These are phyloP conservation scores for Drosophila maculinotata DNA, from an alignment of 2,888 invertebrate species.

Conservation along the genomic window DNA sequence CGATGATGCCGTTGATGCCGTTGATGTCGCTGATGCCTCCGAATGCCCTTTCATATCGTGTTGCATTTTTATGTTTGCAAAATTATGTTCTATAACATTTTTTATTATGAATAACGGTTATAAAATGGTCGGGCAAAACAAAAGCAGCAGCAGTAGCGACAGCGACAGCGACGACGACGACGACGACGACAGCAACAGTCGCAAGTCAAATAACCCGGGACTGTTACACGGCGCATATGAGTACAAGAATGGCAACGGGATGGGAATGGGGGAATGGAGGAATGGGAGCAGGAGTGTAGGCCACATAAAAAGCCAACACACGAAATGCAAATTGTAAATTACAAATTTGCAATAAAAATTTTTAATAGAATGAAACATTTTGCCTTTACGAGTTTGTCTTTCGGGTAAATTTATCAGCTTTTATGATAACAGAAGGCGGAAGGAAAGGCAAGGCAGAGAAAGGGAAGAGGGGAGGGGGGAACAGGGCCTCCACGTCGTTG, in stretches of 20 bases:
- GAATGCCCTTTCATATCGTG: constrained; percentile 49
- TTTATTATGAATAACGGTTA: constrained; percentile 81
- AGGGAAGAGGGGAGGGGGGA: background rate
- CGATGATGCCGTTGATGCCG: constrained; percentile 9
- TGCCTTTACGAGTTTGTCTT: constrained; percentile 81
- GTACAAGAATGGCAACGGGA: constrained; percentile 13
- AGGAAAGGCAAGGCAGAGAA: background rate
- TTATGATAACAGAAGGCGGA: constrained; percentile 67
- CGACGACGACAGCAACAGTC: constrained; percentile 57
- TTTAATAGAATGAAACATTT: constrained; percentile 83
- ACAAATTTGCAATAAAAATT: constrained; percentile 84
- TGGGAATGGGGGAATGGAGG: background rate
- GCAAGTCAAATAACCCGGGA: constrained; percentile 64
- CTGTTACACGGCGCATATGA: constrained; percentile 40
- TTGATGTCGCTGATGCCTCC: constrained; percentile 12
- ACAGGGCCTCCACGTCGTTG: constrained; percentile 2
- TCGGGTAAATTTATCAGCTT: constrained; percentile 77
- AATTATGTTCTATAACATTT: constrained; percentile 83
- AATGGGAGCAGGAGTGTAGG: constrained; percentile 15
- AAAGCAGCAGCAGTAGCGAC: constrained; percentile 39
- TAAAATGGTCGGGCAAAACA: constrained; percentile 71
- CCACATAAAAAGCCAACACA: constrained; percentile 72
- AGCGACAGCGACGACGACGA: background rate
- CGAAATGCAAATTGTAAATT: constrained; percentile 84
- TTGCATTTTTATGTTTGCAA: constrained; percentile 81